Base-by-base conservation (phyloP, 2,113 vertebrate species). In the Malurus elegans region DNA sequence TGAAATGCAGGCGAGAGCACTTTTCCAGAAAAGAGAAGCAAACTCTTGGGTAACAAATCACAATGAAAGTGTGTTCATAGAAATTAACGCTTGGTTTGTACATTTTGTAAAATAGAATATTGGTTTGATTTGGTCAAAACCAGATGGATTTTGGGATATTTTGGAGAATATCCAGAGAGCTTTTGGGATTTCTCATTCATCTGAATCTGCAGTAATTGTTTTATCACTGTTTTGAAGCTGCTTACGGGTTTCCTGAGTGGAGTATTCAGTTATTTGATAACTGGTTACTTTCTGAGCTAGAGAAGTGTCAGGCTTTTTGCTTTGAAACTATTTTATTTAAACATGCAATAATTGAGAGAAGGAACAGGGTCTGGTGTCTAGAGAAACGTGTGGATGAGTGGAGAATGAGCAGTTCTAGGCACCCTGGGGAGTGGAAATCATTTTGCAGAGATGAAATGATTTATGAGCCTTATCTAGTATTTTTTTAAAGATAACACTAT, bases 291-390 rank as follows among this genome's bases (percentile, higher is more conserved):
- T 66, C 29, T 61, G 62, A 90, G 54, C 70, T 95, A 29, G 32
- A 67, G 57, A 79, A 90, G 53, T 45, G 53, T 92, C 64, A 31
- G 82, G 66, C n/a, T 88, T 86, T 88, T 86, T 95, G 92, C 82
- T 97, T 96, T 94, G 82, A 73, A 95, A 66, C 56, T 40, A 14
- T 95, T 90, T 90, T 97, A 89, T 95, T 95, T 96, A 90, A 95
- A 90, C 92, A 93, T 86, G 94, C 95, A 97, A 97, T 97, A 97
- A 97, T 42, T 93, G 95, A 90, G 85, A 76, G 69, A 79, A 94
- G 89, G 87, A 90, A 45, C 91, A 96, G 96, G 87, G 82, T 92
- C 10, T 38, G 40, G 64, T 79, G 81, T 80, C 44, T 79, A 3
- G 62, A 56, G 50, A 42, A 79, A 20, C 2, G 16, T 42, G 21